Conservation (phyloP, 2,113 vertebrate genomes). For the Ciconia boyciana region DNA sequence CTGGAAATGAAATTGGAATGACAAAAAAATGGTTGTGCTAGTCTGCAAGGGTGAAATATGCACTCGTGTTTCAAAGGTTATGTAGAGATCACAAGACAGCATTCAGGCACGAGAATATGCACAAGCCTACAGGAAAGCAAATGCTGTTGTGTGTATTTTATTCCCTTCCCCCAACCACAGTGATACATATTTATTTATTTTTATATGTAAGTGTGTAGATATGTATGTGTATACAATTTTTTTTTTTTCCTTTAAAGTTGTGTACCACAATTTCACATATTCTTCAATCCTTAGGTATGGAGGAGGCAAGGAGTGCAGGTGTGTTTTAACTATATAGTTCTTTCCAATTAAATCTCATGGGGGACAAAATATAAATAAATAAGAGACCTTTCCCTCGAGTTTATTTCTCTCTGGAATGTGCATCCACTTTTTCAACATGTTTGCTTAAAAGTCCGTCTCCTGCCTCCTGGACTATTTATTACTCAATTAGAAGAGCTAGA, state of each 20-base stretch:
- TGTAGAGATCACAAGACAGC: conserved; percentile 71
- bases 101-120: conserved; percentile 35
- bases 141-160: not conserved
- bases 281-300: not conserved
- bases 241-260: not conserved
- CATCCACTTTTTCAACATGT: not conserved
- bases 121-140: conserved; percentile 31
- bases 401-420: not conserved
- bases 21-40: conserved; percentile 86
- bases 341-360: not conserved
- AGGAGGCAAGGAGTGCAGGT: not conserved
- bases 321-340: not conserved
- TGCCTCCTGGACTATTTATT: conserved; percentile 32
- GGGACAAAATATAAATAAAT: not conserved
- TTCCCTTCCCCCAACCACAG: not conserved
- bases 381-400: not conserved
- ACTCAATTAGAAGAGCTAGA: conserved; percentile 15
- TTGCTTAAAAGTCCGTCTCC: not conserved
- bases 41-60: conserved; percentile 80
- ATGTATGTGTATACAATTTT: not conserved
- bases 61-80: conserved; percentile 75
- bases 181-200: not conserved
- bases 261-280: not conserved
- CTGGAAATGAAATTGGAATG: conserved; percentile 99
- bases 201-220: not conserved